phyloP scores from a whole-genome alignment of 2,113 vertebrate genomes.

The Alethe diademata region DNA sequence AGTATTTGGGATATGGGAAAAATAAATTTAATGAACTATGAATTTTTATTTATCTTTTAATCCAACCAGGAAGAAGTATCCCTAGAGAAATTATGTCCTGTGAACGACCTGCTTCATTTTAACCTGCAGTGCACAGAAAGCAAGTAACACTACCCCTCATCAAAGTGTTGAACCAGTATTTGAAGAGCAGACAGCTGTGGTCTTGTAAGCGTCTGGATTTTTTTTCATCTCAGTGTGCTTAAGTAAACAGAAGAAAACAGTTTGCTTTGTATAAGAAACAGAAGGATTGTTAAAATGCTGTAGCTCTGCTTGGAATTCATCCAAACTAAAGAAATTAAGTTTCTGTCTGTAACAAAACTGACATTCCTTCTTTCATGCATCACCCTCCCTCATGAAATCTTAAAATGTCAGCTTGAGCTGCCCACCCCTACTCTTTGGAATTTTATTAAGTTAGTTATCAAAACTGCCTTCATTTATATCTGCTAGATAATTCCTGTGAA shows the following conservation, averaged over 20 bases:
- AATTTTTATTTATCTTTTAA: background rate
- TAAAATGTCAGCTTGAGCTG: background rate
- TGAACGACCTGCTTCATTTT: slow-evolving; percentile 44
- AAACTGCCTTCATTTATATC: slow-evolving; percentile 17
- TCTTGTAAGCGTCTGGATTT: slow-evolving; percentile 28
- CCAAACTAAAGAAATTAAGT: slow-evolving; percentile 46
- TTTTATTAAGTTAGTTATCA: slow-evolving; percentile 24
- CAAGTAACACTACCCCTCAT: slow-evolving; percentile 32
- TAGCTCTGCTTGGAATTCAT: background rate
- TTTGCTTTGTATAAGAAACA: slow-evolving; percentile 14
- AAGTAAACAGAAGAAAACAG: slow-evolving; percentile 49
- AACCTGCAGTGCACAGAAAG: slow-evolving; percentile 41
- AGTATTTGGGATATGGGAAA: background rate
- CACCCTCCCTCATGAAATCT: background rate
- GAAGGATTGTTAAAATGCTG: background rate
- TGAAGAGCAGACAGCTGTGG: slow-evolving; percentile 37
- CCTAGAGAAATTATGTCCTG: slow-evolving; percentile 42
- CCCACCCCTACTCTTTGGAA: background rate
- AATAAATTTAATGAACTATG: background rate
- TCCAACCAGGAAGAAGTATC: background rate
- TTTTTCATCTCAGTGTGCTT: slow-evolving; percentile 35
- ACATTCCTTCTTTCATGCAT: background rate
- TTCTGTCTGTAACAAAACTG: background rate
- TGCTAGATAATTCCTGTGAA: background rate
- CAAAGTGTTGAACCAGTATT: slow-evolving; percentile 21